phyloP scores from a whole-genome alignment of 2,888 invertebrate species.

The Oasisia sp. region DNA sequence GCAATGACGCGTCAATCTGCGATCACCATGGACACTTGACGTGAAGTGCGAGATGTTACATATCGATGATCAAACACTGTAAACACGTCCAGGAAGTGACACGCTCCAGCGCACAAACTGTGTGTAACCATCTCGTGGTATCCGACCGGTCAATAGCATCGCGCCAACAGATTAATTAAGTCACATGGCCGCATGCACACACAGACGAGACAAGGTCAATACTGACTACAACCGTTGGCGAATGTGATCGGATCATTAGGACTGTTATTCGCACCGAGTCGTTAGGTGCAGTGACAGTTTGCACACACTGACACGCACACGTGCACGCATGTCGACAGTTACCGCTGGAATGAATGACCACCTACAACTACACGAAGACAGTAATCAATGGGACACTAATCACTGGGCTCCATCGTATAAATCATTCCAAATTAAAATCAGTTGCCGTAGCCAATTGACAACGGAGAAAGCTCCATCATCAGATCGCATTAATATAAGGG shows the following conservation, averaged over 20 bases:
- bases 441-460: background rate
- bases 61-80: background rate
- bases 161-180: background rate
- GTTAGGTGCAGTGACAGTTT: background rate
- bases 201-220: background rate
- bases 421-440: slow-evolving; percentile 13
- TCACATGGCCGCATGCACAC: background rate
- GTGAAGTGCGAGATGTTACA: background rate
- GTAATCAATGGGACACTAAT: background rate
- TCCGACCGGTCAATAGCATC: background rate
- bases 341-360: background rate
- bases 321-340: background rate
- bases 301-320: background rate
- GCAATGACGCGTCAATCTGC: background rate
- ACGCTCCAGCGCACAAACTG: background rate
- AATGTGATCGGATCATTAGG: background rate
- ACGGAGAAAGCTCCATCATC: background rate
- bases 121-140: background rate
- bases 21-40: background rate
- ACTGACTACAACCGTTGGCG: background rate
- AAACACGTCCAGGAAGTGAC: background rate
- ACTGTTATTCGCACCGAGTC: background rate
- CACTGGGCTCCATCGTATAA: background rate
- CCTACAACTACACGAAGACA: background rate
- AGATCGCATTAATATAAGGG: background rate